Evolutionary conservation across 2,888 invertebrate species (phyloP).

Genomic region (Epistrophe eligans): DNA sequence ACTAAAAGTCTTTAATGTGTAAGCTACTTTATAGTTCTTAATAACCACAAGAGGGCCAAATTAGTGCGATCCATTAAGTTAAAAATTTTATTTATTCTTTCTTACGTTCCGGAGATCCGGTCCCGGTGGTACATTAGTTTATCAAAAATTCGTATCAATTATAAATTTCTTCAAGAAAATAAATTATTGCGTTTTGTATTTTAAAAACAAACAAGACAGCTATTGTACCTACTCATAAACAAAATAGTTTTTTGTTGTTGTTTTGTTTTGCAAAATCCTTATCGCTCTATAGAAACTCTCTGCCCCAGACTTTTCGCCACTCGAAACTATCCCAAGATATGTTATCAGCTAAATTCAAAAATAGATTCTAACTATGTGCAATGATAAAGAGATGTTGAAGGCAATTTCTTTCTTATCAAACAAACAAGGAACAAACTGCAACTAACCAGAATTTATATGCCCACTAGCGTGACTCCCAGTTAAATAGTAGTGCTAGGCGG

Average conservation of each 20-base stretch:
- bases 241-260: not conserved
- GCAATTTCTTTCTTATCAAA: not conserved
- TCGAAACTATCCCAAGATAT: not conserved
- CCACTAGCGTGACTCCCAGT: not conserved
- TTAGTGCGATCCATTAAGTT: too few relatives aligned
- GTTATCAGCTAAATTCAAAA: slow-evolving; percentile 5
- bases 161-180: too few relatives aligned
- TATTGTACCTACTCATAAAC: not conserved
- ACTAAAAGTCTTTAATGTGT: too few relatives aligned
- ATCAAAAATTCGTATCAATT: too few relatives aligned
- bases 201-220: not conserved
- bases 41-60: too few relatives aligned
- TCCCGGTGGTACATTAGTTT: not conserved
- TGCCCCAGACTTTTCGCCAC: not conserved
- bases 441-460: not conserved
- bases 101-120: not conserved
- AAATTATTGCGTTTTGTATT: not conserved
- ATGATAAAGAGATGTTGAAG: not conserved
- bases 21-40: too few relatives aligned
- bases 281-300: not conserved
- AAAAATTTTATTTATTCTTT: too few relatives aligned
- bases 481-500: too few relatives aligned
- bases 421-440: not conserved
- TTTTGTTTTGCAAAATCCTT: not conserved
- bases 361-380: not conserved